phyloP scores from a whole-genome alignment of 2,797 vertebrate genomes.

The Crocidura indochinensis region DNA sequence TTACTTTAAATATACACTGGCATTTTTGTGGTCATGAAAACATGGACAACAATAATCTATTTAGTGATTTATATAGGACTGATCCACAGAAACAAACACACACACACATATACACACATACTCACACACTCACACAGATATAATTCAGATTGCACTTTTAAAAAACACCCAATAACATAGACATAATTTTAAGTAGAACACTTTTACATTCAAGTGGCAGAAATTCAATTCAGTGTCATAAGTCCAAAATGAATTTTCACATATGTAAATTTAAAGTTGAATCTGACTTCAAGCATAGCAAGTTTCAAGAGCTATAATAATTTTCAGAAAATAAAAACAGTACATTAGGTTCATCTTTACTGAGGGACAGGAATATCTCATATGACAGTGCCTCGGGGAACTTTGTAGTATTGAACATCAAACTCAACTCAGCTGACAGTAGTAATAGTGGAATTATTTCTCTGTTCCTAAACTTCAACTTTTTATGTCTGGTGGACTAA shows the following conservation, averaged over 20 bases:
- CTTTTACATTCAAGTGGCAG: neutral
- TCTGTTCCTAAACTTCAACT: neutral
- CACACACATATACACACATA: neutral
- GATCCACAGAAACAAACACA: neutral
- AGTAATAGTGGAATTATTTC: too few species aligned
- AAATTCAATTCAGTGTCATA: neutral
- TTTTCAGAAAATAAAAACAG: neutral
- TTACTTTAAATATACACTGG: neutral
- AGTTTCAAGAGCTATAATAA: conserved; percentile 9
- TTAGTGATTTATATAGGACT: neutral
- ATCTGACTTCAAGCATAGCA: neutral
- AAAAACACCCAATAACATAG: neutral
- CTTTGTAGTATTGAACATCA: too few species aligned
- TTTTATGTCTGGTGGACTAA: conserved; percentile 41
- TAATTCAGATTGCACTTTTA: neutral
- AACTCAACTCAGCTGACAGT: too few species aligned
- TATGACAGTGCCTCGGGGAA: too few species aligned
- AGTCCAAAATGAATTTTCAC: conserved; percentile 23
- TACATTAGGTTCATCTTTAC: too few species aligned
- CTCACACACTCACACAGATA: neutral
- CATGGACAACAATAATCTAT: neutral
- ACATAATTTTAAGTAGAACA: neutral
- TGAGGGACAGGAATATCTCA: too few species aligned
- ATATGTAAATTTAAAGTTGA: neutral
- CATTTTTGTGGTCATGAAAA: neutral